Evolutionary conservation across 2,888 invertebrate genomes (phyloP), one percentile per base, ranked within the genome.

Genomic region (Drosophila borealis): DNA sequence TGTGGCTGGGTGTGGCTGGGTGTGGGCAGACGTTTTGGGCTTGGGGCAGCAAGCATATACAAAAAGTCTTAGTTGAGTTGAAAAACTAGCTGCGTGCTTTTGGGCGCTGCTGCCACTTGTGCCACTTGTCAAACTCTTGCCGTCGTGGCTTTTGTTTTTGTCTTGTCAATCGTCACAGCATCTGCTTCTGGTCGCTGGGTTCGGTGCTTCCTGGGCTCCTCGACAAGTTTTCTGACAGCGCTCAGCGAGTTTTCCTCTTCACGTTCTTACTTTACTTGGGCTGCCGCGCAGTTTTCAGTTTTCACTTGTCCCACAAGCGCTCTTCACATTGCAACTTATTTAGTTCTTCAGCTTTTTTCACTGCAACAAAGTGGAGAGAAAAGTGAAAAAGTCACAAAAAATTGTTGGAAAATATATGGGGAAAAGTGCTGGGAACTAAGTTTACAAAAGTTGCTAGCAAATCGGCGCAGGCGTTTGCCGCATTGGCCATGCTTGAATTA

Each of bases 261-360:
- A 60, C 55, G 49, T 64, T 50, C 36, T 29, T 61, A 25, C 21
- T 62, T 70, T 34, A 14, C 59, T 64, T 57, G 42, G 60, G 63
- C 62, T 41, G 39, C 48, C 33, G 33, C 60, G 59, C 70, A 66
- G 63, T 70, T 78, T 72, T 80, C 70, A 66, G 63, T 70, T 78
- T 72, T 80, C 75, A 78, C 75, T 77, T 74, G 67, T 62, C 70
- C 63, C 63, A 57, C 61, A 60, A 82, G 72, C 70, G 69, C 80
- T 72, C 87, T 83, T 83, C 83, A 86, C 88, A 80, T 86, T 86
- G 88, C 86, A 88, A 83, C 88, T 83, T 86, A 80, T 81, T 85
- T 72, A 86, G 89, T 73, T 73, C 67, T 57, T 70, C 48, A 65
- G 68, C 66, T 62, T 61, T 41, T 46, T 60, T 61, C 65, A 57